phyloP scores from a whole-genome alignment of 1,140 invertebrate species.

The Brachionus angularis region DNA sequence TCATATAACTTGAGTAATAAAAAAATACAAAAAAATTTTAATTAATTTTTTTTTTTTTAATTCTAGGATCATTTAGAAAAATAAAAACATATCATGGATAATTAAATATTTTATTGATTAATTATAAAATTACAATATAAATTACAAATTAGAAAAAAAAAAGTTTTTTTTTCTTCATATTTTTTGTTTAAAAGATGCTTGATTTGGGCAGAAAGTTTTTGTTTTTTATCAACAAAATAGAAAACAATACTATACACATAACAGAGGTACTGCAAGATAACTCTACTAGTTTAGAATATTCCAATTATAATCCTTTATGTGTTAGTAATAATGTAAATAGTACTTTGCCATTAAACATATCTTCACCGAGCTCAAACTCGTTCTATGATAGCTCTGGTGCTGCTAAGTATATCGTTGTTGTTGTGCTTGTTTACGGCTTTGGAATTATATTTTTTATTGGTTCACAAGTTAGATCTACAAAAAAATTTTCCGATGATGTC shows the following conservation, averaged over 20 bases:
- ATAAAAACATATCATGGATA: no score
- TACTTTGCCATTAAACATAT: background rate
- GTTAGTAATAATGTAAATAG: background rate
- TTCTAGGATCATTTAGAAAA: no score
- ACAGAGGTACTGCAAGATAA: constrained; percentile 4
- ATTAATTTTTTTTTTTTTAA: no score
- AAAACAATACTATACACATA: constrained; percentile 25
- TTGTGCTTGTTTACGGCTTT: constrained; percentile 19
- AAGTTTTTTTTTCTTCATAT: no score
- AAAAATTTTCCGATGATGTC: constrained; percentile 23
- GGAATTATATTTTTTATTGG: constrained; percentile 41
- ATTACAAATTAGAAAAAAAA: no score
- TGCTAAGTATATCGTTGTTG: constrained; percentile 30
- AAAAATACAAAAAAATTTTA: no score
- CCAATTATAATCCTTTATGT: no score
- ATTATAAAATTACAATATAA: no score
- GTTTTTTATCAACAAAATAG: constrained; percentile 23
- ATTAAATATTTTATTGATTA: no score
- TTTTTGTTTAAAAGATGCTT: background rate
- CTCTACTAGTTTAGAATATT: no score
- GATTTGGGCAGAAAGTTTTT: constrained; percentile 28
- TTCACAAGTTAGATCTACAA: constrained; percentile 29
- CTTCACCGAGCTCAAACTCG: no score
- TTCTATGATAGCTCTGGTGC: constrained; percentile 37
- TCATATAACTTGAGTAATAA: no score